Evolutionary conservation across 2,888 invertebrate species (phyloP).

Genomic region (Gasteruption jaculator): DNA sequence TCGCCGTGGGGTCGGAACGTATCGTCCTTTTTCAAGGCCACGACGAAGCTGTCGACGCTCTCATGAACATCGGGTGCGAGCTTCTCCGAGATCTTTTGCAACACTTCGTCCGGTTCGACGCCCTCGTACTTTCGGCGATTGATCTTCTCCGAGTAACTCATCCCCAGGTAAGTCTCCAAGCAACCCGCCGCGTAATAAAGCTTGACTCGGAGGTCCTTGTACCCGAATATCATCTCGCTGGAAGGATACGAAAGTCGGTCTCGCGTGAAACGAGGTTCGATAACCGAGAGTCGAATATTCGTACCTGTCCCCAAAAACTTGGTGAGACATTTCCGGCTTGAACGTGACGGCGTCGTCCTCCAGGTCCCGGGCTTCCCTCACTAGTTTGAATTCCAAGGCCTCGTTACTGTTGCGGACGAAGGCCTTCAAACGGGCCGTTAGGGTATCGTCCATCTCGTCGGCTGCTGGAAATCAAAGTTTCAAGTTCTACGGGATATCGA

Average conservation of each 20-base stretch:
- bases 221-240: slow-evolving; percentile 91
- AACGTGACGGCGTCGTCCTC: slow-evolving; percentile 64
- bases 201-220: slow-evolving; percentile 73
- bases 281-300: slow-evolving; percentile 26
- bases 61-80: slow-evolving; percentile 68
- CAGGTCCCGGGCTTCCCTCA: slow-evolving; percentile 63
- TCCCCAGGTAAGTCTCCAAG: slow-evolving; percentile 74
- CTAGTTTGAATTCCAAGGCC: slow-evolving; percentile 54
- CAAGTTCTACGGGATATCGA: too few species aligned
- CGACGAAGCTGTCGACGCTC: slow-evolving; percentile 70
- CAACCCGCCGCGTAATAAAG: slow-evolving; percentile 79
- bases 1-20: slow-evolving; percentile 74
- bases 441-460: slow-evolving; percentile 44
- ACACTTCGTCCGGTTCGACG: slow-evolving; percentile 71
- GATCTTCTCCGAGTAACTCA: slow-evolving; percentile 69
- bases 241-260: too few species aligned
- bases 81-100: slow-evolving; percentile 64
- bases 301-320: slow-evolving; percentile 82
- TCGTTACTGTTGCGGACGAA: slow-evolving; percentile 53
- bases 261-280: too few species aligned
- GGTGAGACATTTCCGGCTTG: slow-evolving; percentile 85
- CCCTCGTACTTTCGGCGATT: slow-evolving; percentile 58
- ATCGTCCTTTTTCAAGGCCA: slow-evolving; percentile 66
- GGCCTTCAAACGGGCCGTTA: slow-evolving; percentile 40
- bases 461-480: too few species aligned